Conservation (phyloP, 2,888 invertebrate species). For the Diabrotica balteata region DNA sequence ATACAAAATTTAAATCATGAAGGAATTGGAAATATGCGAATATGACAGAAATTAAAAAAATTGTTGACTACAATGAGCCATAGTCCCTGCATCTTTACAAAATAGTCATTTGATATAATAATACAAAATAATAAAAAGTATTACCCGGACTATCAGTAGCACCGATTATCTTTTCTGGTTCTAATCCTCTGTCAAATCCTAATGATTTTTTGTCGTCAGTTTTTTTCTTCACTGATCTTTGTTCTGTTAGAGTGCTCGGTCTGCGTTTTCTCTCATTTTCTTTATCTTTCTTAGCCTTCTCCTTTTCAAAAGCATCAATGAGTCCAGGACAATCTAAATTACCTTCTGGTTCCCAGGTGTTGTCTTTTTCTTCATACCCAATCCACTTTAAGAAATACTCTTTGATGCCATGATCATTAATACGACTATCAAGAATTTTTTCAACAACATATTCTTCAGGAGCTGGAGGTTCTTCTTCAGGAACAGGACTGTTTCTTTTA, state of each 20-base stretch:
- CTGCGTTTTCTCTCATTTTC: conserved; percentile 59
- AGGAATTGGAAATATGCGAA: no score
- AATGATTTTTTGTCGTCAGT: conserved; percentile 65
- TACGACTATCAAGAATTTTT: conserved; percentile 85
- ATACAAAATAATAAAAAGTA: no score
- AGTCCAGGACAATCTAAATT: conserved; percentile 86
- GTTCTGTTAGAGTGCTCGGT: conserved; percentile 56
- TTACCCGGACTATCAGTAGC: conserved; percentile 89
- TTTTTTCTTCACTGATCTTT: conserved; percentile 51
- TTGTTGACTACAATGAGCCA: no score
- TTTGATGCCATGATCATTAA: conserved; percentile 65
- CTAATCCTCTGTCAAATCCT: conserved; percentile 83
- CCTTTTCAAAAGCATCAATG: conserved; percentile 86
- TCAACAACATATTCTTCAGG: conserved; percentile 91
- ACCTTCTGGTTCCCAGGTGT: conserved; percentile 96
- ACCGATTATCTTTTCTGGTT: conserved; percentile 87
- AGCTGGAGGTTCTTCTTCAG: conserved; percentile 58
- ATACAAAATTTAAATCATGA: no score
- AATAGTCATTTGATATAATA: no score
- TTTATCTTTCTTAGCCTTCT: conserved; percentile 66
- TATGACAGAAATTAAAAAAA: no score
- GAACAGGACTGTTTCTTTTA: conserved; percentile 47
- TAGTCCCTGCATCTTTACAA: no score
- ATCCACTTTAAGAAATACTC: conserved; percentile 73
- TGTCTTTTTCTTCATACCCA: conserved; percentile 85